Conservation (phyloP, 2,888 invertebrate genomes). For the Microctonus aethiopoides region DNA sequence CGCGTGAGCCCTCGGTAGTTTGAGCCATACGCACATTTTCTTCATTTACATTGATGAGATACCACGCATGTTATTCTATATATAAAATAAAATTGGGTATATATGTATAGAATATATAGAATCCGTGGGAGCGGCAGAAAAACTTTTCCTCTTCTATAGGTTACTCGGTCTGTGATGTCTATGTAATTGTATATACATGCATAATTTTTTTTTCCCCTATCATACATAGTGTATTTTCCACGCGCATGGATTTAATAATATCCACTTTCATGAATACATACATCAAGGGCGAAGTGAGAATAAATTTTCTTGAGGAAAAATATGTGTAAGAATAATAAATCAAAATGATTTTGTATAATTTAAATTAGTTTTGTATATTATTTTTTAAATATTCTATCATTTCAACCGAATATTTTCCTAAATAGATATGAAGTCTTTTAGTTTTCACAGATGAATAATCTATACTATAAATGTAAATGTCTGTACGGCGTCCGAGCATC, state of each 20-base stretch:
- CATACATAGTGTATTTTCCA: neutral
- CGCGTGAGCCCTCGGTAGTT: neutral
- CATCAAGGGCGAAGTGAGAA: neutral
- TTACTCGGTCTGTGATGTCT: slow-evolving; percentile 8
- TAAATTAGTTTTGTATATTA: no score
- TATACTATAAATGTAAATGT: no score
- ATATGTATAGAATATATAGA: neutral
- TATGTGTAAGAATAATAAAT: neutral
- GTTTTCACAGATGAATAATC: no score
- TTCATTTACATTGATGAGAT: slow-evolving; percentile 29
- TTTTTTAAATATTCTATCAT: no score
- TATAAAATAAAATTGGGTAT: no score
- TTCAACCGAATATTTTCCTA: no score
- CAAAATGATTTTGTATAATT: neutral
- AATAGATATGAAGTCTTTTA: no score
- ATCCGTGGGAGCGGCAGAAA: slow-evolving; percentile 29
- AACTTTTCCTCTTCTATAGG: slow-evolving; percentile 4
- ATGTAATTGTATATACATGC: neutral
- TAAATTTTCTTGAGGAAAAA: neutral
- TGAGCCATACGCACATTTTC: slow-evolving; percentile 17
- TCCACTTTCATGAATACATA: slow-evolving; percentile 11
- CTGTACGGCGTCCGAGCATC: no score
- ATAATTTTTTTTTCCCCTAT: neutral
- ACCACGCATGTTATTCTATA: slow-evolving; percentile 26
- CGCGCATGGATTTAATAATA: slow-evolving; percentile 6